phyloP scores from a whole-genome alignment of 2,113 vertebrate genomes.

The Forbesichthys agassizii region DNA sequence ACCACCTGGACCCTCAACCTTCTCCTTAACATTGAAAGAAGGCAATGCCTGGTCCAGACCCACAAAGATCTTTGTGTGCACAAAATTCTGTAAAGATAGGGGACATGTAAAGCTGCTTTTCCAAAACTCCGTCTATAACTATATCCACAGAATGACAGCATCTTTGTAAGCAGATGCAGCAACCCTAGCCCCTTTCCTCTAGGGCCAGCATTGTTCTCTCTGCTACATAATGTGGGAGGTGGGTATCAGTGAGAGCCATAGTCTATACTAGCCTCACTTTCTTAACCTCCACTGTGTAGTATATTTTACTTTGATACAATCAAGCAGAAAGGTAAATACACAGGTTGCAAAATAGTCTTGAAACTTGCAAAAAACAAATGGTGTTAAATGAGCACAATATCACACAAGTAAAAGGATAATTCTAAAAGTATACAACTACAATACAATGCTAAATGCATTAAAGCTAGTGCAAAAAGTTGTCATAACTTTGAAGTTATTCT shows the following conservation, averaged over 20 bases:
- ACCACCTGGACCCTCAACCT: slow-evolving; percentile 91
- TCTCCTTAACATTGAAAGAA: slow-evolving; percentile 91
- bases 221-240: slow-evolving; percentile 75
- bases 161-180: slow-evolving; percentile 73
- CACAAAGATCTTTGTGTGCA: slow-evolving; percentile 98
- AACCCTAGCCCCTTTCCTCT: slow-evolving; percentile 47
- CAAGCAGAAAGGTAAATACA: neutral
- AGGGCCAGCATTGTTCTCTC: slow-evolving; percentile 65
- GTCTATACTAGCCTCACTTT: slow-evolving; percentile 72
- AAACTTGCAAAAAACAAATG: neutral
- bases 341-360: neutral
- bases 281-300: slow-evolving; percentile 65
- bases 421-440: no score
- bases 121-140: neutral
- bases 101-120: neutral
- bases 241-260: slow-evolving; percentile 73
- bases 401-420: no score
- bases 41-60: slow-evolving; percentile 89
- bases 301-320: neutral
- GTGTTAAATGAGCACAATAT: no score
- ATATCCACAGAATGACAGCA: neutral
- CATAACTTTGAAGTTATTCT: no score
- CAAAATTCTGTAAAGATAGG: slow-evolving; percentile 84
- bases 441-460: no score
- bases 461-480: no score